Conservation (phyloP, 35 echinoderm and acorn worm genomes). For the Apostichopus parvimensis region DNA sequence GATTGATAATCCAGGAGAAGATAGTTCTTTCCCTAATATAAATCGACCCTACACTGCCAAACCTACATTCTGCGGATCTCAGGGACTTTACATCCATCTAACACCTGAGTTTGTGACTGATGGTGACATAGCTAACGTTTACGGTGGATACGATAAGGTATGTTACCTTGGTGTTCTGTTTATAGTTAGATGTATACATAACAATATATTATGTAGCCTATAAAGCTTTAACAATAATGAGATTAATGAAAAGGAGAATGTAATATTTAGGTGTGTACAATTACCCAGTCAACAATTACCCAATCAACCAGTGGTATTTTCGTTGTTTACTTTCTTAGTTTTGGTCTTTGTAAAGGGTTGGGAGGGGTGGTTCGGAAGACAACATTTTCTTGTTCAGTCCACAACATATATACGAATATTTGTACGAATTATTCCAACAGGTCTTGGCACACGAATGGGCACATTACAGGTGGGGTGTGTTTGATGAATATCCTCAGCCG, state of each 20-base stretch:
- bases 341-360: too few relatives aligned
- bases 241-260: too few relatives aligned
- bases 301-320: too few relatives aligned
- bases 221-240: too few relatives aligned
- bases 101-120: constrained; percentile 73
- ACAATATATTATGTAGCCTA: too few relatives aligned
- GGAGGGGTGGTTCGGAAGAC: too few relatives aligned
- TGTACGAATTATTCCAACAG: neutral
- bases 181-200: neutral
- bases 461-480: constrained; percentile 81
- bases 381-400: too few relatives aligned
- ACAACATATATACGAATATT: neutral
- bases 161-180: too few relatives aligned
- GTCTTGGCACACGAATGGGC: constrained; percentile 80
- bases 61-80: constrained; percentile 76
- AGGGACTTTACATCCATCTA: constrained; percentile 75
- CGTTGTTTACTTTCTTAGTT: too few relatives aligned
- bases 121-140: neutral
- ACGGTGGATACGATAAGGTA: constrained; percentile 11
- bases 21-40: neutral
- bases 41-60: constrained; percentile 84
- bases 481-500: constrained; percentile 64
- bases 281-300: too few relatives aligned
- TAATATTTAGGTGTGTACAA: too few relatives aligned
- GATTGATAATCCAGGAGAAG: constrained; percentile 60